phyloP scores from a whole-genome alignment of 1,140 invertebrate genomes.

The Camponotus floridanus region DNA sequence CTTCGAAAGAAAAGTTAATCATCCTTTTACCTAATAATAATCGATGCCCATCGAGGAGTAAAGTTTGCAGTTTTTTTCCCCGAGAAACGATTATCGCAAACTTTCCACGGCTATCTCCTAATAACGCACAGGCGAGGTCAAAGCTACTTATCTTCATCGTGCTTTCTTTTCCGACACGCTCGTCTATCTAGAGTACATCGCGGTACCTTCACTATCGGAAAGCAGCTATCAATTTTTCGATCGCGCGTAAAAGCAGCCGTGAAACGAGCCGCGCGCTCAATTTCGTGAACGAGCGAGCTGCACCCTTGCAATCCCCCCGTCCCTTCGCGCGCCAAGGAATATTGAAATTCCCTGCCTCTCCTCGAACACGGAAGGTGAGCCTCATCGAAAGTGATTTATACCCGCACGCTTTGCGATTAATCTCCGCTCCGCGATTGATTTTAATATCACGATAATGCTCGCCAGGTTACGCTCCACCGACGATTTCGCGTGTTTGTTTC shows the following conservation, averaged over 20 bases:
- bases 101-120: conserved; percentile 48
- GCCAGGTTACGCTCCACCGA: conserved; percentile 43
- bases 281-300: conserved; percentile 51
- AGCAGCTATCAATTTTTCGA: conserved; percentile 64
- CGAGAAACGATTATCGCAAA: conserved; percentile 51
- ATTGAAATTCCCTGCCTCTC: conserved; percentile 46
- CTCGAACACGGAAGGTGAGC: conserved; percentile 58
- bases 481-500: conserved; percentile 60
- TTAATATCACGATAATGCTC: conserved; percentile 57
- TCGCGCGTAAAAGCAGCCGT: conserved; percentile 29
- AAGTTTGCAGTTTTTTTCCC: conserved; percentile 46
- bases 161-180: conserved; percentile 19
- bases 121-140: conserved; percentile 63
- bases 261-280: conserved; percentile 47
- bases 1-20: conserved; percentile 31
- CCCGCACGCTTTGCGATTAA: conserved; percentile 55
- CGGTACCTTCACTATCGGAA: conserved; percentile 59
- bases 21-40: conserved; percentile 18
- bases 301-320: not conserved
- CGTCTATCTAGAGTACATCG: conserved; percentile 68
- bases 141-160: conserved; percentile 48
- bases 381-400: conserved; percentile 64
- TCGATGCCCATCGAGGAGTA: conserved; percentile 34
- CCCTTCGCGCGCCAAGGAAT: conserved; percentile 21
- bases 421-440: conserved; percentile 58